Evolutionary conservation across 2,888 invertebrate genomes (phyloP).

Genomic region (Phymatocera aterrima): DNA sequence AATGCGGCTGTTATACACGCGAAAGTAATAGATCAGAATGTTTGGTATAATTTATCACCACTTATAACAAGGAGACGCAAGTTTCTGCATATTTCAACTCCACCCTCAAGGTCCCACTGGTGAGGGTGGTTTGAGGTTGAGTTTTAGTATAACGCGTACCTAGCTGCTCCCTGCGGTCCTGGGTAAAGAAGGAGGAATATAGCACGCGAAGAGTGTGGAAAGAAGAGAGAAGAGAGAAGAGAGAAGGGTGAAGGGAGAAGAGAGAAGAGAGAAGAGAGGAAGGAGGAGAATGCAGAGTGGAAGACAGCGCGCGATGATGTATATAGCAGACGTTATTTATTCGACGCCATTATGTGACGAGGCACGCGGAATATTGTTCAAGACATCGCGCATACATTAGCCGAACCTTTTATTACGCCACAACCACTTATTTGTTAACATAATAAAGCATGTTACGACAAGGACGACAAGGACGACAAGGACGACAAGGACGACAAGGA

Average conservation of each 20-base stretch:
- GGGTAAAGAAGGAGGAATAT: not conserved
- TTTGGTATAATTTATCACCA: conserved; percentile 68
- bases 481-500: not conserved
- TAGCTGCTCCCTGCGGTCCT: not conserved
- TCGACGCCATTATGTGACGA: conserved; percentile 67
- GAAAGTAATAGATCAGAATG: conserved; percentile 40
- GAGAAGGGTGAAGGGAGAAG: conserved; percentile 36
- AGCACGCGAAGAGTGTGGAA: conserved; percentile 24
- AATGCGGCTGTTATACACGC: conserved; percentile 19
- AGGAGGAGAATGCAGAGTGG: conserved; percentile 47
- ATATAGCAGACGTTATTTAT: conserved; percentile 65
- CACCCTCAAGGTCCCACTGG: conserved; percentile 43
- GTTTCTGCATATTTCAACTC: conserved; percentile 70
- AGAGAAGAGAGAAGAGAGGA: conserved; percentile 46
- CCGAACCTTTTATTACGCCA: conserved; percentile 67
- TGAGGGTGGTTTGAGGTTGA: conserved; percentile 28
- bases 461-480: conserved; percentile 14
- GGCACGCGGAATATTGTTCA: conserved; percentile 70
- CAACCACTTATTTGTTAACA: conserved; percentile 72
- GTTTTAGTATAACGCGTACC: conserved; percentile 12
- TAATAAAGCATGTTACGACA: conserved; percentile 59
- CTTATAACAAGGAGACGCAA: conserved; percentile 70
- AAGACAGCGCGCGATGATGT: conserved; percentile 51
- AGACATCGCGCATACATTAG: conserved; percentile 71
- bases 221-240: conserved; percentile 47